Percentiles rank a stretch among this genome's conserved stretches.
Conservation (phyloP, 2,797 vertebrate genomes). For the Peromyscus melanophrys region DNA sequence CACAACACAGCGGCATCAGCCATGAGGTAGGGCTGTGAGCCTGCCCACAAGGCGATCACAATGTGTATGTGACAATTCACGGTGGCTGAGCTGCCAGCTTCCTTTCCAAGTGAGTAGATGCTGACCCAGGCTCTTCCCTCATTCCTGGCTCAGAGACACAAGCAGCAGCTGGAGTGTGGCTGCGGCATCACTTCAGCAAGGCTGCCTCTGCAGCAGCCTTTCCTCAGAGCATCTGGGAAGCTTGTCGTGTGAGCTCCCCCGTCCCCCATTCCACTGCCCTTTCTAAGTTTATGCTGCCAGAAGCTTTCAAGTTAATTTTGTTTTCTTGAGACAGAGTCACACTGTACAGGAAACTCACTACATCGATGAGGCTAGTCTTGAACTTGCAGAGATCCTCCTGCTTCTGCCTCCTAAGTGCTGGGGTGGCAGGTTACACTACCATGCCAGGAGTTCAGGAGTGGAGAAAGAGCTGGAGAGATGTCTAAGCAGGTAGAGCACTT, state of each 20-base stretch:
- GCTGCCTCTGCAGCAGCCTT: not conserved
- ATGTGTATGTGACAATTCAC: not conserved
- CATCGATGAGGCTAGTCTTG: not conserved
- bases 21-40: not conserved
- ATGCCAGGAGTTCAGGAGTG: not conserved
- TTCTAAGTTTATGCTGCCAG: not conserved
- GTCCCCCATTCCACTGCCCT: not conserved
- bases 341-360: not conserved
- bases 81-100: conserved; percentile 38
- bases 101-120: conserved; percentile 58
- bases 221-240: not conserved
- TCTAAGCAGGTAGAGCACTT: not conserved
- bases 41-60: conserved; percentile 34
- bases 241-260: not conserved
- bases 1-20: conserved; percentile 78
- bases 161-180: not conserved
- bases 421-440: not conserved
- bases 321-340: not conserved
- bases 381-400: not conserved
- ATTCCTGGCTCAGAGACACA: conserved; percentile 15
- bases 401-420: not conserved
- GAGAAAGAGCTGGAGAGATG: not conserved
- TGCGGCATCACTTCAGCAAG: not conserved
- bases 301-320: conserved; percentile 20
- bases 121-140: not conserved